phyloP scores from a whole-genome alignment of 2,888 invertebrate species.

The Cosmia trapezina region DNA sequence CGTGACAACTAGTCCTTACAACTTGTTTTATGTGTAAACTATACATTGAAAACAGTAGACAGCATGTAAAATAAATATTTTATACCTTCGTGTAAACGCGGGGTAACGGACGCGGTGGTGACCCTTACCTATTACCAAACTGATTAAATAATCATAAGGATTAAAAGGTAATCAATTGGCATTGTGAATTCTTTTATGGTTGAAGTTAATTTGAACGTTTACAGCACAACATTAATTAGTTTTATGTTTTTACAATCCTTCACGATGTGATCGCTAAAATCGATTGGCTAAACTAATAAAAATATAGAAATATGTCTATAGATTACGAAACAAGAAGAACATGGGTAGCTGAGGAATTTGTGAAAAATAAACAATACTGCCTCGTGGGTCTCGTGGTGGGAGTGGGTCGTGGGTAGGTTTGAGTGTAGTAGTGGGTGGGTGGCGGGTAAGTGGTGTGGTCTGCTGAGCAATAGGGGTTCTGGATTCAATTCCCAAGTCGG shows the following conservation, averaged over 20 bases:
- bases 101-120: neutral
- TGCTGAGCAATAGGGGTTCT: neutral
- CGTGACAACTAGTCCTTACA: no score
- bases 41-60: no score
- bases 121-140: neutral
- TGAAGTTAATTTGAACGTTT: conserved; percentile 36
- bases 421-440: no score
- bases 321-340: neutral
- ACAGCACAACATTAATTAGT: conserved; percentile 36
- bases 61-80: neutral
- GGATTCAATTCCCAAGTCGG: neutral
- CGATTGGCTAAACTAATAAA: conserved; percentile 32
- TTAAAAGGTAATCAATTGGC: conserved; percentile 30
- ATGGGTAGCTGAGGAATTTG: conserved; percentile 6
- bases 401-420: no score
- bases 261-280: conserved; percentile 24
- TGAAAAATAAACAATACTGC: conserved; percentile 32
- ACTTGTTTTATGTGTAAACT: no score
- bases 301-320: conserved; percentile 22
- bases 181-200: conserved; percentile 27
- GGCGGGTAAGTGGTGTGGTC: neutral
- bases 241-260: conserved; percentile 33
- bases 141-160: conserved; percentile 6
- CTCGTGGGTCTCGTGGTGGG: neutral
- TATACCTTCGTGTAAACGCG: neutral